Percentiles rank a stretch among this genome's conserved stretches.
Conservation (phyloP, 2,113 vertebrate genomes). For the Tetrax tetrax region DNA sequence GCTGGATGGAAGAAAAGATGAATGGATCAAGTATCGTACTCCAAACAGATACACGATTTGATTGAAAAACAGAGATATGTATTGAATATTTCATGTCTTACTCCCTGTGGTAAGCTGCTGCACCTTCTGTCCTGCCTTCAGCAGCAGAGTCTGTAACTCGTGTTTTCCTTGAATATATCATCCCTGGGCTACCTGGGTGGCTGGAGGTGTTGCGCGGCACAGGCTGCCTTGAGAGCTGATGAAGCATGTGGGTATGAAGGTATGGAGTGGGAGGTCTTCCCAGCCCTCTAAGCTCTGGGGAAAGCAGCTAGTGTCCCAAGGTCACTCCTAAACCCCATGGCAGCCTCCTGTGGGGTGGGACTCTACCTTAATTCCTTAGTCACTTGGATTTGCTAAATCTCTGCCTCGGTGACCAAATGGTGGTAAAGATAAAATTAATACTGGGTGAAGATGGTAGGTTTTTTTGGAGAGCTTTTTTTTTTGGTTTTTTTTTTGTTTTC, state of each 20-base stretch:
- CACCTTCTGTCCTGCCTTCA: neutral
- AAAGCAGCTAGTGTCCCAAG: neutral
- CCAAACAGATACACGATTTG: neutral
- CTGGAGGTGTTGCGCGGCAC: neutral
- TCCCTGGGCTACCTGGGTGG: neutral
- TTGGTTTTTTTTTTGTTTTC: neutral
- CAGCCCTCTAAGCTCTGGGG: neutral
- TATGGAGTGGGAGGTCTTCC: neutral
- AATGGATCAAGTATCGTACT: neutral
- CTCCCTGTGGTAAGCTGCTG: neutral
- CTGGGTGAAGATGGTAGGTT: neutral
- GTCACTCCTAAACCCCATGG: neutral
- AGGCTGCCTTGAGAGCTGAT: neutral
- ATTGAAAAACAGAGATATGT: neutral
- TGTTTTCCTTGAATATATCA: neutral
- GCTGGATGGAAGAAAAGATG: neutral
- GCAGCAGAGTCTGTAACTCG: neutral
- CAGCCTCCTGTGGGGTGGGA: neutral
- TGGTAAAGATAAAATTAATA: neutral
- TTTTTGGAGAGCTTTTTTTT: neutral
- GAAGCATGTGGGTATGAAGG: neutral
- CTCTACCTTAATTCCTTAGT: neutral
- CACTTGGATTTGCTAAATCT: slow-evolving; percentile 9
- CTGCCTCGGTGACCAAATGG: neutral
- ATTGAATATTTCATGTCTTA: neutral